Evolutionary conservation across 1,140 invertebrate genomes (phyloP).

Genomic region (Bombus difficillimus): DNA sequence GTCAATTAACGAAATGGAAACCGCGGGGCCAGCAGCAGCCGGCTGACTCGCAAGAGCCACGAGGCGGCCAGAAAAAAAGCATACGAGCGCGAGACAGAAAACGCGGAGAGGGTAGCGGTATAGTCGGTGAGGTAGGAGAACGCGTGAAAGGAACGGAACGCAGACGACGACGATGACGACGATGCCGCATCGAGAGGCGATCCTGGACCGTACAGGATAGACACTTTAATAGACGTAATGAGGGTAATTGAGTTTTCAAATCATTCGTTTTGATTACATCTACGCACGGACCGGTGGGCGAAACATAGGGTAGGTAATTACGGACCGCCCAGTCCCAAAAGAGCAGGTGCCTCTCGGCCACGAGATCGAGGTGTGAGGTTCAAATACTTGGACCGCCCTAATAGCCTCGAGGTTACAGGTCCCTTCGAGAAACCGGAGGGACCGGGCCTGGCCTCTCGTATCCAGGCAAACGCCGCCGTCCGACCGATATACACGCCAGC

Average conservation of each 20-base stretch:
- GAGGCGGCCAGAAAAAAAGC: not conserved
- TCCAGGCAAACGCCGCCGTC: not conserved
- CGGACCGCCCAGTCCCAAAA: conserved; percentile 81
- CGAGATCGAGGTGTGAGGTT: conserved; percentile 81
- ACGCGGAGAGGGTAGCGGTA: not conserved
- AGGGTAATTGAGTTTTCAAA: conserved; percentile 82
- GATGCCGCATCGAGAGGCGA: conserved; percentile 13
- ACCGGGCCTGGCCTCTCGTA: conserved; percentile 35
- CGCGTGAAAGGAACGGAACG: conserved; percentile 13
- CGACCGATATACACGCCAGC: conserved; percentile 13
- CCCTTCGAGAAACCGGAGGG: conserved; percentile 70
- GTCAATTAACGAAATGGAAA: conserved; percentile 50
- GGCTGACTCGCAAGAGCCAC: not conserved
- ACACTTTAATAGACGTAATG: conserved; percentile 79
- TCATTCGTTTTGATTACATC: conserved; percentile 82
- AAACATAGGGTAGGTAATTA: conserved; percentile 79
- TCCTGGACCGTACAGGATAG: conserved; percentile 57
- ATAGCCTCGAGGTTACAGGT: conserved; percentile 80
- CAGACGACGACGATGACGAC: conserved; percentile 16
- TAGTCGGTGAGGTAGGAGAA: not conserved
- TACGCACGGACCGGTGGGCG: conserved; percentile 73
- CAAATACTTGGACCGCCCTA: conserved; percentile 81
- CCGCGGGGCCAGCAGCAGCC: not conserved
- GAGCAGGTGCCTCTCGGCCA: conserved; percentile 80
- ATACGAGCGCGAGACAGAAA: not conserved